These are phyloP conservation scores for Mesoligia furuncula DNA, from an alignment of 2,888 invertebrate species.

Conservation along the genomic window DNA sequence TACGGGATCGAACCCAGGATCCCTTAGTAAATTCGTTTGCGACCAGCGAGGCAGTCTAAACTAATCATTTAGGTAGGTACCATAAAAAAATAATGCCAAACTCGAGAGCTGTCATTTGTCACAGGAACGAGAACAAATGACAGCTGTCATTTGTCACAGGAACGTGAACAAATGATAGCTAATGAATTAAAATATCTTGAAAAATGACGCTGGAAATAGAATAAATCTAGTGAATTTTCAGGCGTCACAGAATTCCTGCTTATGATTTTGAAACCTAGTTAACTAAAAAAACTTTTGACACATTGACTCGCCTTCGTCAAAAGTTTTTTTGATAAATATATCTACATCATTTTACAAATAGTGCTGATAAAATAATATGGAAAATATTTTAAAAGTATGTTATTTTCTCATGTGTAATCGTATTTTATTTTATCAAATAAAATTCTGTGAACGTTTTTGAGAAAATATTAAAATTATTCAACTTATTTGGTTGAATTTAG, in stretches of 20 bases:
- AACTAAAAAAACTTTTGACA: too few species aligned
- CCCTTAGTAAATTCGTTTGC: not conserved
- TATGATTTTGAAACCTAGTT: not conserved
- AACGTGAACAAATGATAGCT: too few species aligned
- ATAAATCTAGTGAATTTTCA: slow-evolving; percentile 1
- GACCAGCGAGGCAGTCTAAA: not conserved
- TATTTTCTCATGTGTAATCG: not conserved
- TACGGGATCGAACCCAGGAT: not conserved
- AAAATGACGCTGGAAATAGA: not conserved
- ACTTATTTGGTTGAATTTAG: not conserved
- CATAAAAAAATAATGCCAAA: not conserved
- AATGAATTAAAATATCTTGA: not conserved
- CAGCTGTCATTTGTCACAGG: slow-evolving; percentile 6
- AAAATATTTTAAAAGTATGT: not conserved
- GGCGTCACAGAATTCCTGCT: not conserved
- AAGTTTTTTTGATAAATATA: not conserved
- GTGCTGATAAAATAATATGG: not conserved
- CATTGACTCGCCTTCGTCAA: not conserved
- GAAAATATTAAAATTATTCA: not conserved
- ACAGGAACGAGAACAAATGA: slow-evolving; percentile 19
- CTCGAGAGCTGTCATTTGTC: slow-evolving; percentile 7
- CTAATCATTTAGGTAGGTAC: not conserved
- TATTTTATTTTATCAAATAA: not conserved
- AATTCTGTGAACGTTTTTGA: not conserved
- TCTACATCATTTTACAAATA: not conserved